Evolutionary conservation across 2,888 invertebrate genomes (phyloP), one percentile per base, ranked within the genome.

Genomic region (Cosmopolites sordidus): DNA sequence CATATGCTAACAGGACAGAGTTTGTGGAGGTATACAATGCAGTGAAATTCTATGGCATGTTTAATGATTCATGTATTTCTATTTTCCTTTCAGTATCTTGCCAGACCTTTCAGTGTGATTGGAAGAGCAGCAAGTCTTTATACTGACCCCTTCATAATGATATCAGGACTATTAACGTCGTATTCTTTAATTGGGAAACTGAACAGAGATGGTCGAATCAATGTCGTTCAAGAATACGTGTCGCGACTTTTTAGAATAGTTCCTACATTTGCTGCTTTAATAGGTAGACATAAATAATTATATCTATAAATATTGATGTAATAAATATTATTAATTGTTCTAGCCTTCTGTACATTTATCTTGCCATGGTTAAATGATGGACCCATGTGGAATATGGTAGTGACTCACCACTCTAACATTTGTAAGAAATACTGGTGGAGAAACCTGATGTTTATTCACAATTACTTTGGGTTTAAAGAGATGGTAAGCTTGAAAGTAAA

Each of bases 361-460:
- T 71, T 85, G 63, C 85, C 85, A 0, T 76, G 77, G 63, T 70
- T 81, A 56, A 80, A 79, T 43, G 78, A 80, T 0, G 86, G 86
- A 2, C 86, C 86, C 0, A 80, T 83, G 66, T 86, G 85, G 85
- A 83, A 83, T 64, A 73, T 83, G 14, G 84, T 85, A 0, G 80
- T 86, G 4, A 79, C 79, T 0, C 81, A 84, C 62, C 84, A 86
- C 67, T 80, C 85, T 0, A 77, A 82, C 41, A 80, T 84, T 49
- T 86, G 86, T 69, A 83, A 84, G 67, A 74, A 76, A 62, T 77
- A 82, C 51, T 84, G 85, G 84, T 86, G 85, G 86, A 77, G 82
- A 62, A 86, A 85, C 65, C 73, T 86, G 56, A 69, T 86, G 1
- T 86, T 85, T 60, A 83, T 86, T 48, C 86, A 86, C 64, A 86